Percentiles rank a stretch among this genome's conserved stretches.
phyloP scores from a whole-genome alignment of 2,797 vertebrate genomes.

The Fringilla coelebs region DNA sequence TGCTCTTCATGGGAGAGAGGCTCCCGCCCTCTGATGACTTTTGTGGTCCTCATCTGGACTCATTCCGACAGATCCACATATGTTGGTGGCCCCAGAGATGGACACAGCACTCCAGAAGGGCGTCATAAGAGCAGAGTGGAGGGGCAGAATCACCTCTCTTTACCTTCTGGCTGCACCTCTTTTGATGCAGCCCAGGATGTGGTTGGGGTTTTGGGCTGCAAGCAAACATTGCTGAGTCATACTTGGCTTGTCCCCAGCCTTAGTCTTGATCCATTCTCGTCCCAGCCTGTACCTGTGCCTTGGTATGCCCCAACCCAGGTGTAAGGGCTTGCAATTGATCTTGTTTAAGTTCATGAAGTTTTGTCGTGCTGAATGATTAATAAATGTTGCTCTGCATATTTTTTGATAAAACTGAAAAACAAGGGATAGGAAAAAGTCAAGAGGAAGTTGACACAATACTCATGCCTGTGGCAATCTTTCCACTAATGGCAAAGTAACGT shows the following conservation, averaged over 20 bases:
- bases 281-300: not conserved
- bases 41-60: not conserved
- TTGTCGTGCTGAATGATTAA: not conserved
- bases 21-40: not conserved
- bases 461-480: not conserved
- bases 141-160: not conserved
- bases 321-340: not conserved
- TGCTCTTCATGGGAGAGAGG: not conserved
- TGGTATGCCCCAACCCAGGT: too few relatives aligned
- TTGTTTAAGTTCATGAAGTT: not conserved
- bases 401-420: not conserved
- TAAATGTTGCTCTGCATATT: not conserved
- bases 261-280: not conserved
- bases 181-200: not conserved
- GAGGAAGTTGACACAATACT: accelerated
- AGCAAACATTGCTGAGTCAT: not conserved
- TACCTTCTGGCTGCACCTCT: not conserved
- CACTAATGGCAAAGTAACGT: not conserved
- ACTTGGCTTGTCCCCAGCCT: not conserved
- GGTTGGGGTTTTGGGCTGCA: not conserved
- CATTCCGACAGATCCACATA: not conserved
- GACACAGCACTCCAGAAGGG: not conserved
- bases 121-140: not conserved
- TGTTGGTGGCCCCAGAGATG: not conserved
- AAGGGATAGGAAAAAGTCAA: not conserved